phyloP scores from a whole-genome alignment of 2,113 vertebrate species.

The Calcarius ornatus region DNA sequence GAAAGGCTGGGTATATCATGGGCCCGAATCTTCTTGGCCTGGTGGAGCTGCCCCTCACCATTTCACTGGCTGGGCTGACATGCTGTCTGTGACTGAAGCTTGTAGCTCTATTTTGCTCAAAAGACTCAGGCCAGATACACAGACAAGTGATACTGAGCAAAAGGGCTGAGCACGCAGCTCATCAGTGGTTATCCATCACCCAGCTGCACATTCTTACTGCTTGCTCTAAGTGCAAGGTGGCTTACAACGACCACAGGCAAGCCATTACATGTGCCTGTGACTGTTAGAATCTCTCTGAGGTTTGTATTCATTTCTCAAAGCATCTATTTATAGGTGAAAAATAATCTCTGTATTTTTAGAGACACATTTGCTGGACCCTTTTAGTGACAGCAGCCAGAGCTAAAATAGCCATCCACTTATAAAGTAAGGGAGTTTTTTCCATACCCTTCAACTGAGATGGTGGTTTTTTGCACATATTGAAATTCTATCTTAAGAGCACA shows the following conservation, averaged over 20 bases:
- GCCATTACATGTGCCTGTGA: not conserved
- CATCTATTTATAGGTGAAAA: constrained; percentile 46
- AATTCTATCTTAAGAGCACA: not conserved
- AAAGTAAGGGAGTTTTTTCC: constrained; percentile 18
- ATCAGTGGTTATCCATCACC: not conserved
- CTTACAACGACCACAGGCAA: not conserved
- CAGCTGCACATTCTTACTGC: not conserved
- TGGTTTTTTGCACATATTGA: not conserved
- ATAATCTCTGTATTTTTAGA: constrained; percentile 48
- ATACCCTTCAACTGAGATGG: not conserved
- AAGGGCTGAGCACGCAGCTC: rapidly evolving
- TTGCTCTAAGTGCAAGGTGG: not conserved
- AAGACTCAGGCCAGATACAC: not conserved
- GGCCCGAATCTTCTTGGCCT: not conserved
- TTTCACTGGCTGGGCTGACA: not conserved
- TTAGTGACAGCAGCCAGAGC: constrained; percentile 4
- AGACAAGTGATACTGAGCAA: not conserved
- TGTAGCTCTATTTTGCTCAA: not conserved
- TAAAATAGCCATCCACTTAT: constrained; percentile 22
- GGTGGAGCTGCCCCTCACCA: not conserved
- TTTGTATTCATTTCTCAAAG: constrained; percentile 21
- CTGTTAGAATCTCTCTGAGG: not conserved
- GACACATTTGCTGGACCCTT: constrained; percentile 20
- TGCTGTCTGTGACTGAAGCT: not conserved
- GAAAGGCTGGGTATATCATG: rapidly evolving